Conservation (phyloP, 2,888 invertebrate species). For the Cenopis cana region DNA sequence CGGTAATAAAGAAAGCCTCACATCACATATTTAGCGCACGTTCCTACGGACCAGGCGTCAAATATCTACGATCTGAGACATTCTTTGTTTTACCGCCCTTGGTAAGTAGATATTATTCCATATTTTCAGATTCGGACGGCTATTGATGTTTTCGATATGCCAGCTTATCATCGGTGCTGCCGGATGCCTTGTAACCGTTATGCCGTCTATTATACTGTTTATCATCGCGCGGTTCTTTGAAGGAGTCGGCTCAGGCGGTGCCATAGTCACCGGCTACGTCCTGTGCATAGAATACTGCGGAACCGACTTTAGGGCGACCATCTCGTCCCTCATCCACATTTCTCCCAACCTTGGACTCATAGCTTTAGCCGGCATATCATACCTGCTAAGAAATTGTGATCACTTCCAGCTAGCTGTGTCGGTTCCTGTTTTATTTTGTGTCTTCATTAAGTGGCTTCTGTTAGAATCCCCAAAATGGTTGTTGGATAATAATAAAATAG, state of each 20-base stretch:
- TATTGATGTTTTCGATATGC: conserved; percentile 55
- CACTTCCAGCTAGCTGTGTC: conserved; percentile 67
- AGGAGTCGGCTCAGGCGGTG: conserved; percentile 68
- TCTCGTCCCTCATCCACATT: conserved; percentile 67
- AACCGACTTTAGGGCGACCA: conserved; percentile 60
- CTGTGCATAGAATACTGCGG: conserved; percentile 69
- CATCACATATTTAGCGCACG: no score
- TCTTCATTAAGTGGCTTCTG: conserved; percentile 55
- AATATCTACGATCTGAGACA: no score
- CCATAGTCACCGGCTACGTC: conserved; percentile 69
- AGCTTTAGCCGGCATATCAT: conserved; percentile 65
- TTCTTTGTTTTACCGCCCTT: no score
- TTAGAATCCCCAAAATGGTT: conserved; percentile 76
- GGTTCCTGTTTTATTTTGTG: conserved; percentile 63
- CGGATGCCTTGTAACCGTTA: conserved; percentile 61
- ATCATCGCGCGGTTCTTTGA: conserved; percentile 66
- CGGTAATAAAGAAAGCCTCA: no score
- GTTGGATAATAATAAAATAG: conserved; percentile 62
- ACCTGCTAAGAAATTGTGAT: conserved; percentile 65
- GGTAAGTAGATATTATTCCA: no score
- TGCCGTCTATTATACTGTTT: conserved; percentile 60
- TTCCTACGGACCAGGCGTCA: no score
- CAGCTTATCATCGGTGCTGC: conserved; percentile 56
- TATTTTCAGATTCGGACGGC: conserved; percentile 67
- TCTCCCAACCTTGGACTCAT: conserved; percentile 70